Evolutionary conservation across 1,140 invertebrate genomes (phyloP), one percentile per base, ranked within the genome.

Genomic region (Drosophila teissieri): DNA sequence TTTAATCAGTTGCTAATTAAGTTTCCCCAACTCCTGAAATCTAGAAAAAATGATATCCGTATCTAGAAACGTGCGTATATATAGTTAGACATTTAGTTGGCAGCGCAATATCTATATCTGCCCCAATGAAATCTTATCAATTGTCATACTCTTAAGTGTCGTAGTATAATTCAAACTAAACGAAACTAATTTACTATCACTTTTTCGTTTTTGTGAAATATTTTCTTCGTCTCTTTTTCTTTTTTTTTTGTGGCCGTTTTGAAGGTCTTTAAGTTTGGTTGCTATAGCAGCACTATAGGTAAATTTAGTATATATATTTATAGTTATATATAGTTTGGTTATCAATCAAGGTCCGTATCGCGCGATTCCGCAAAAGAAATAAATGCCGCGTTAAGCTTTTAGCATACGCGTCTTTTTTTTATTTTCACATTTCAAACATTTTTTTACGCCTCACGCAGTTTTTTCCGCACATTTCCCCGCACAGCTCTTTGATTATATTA

Each of bases 311-410:
- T 52, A 10, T 37, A 45, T n/a, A 37, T 45, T 39, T 62, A n/a
- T 46, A 40, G 10, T 15, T 64, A 65, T 64, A 49, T 73, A 57
- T 53, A 46, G 39, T 51, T 68, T 69, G 55, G 65, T 85, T 84
- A 84, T 84, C 72, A 85, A 77, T 84, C 77, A 73, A 82, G 79
- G 79, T 83, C 79, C 63, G 68, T 65, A 82, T 82, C 79, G 74
- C 69, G 74, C 80, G 79, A 82, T 82, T 83, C 74, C 74, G 79
- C 80, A 83, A 68, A 81, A 74, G 37, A 62, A 62, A 42, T 42
- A 34, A 63, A 40, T 27, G 53, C 24, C 46, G 60, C 69, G 58
- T 53, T 80, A 80, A 80, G 75, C 78, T 80, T 61, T 54, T 39
- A 36, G 58, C 24, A 44, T 44, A 44, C n/a, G 49, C 36, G 73